These are phyloP conservation scores for Troglohyphantes excavatus DNA, from an alignment of 2,888 invertebrate species.

Conservation along the genomic window DNA sequence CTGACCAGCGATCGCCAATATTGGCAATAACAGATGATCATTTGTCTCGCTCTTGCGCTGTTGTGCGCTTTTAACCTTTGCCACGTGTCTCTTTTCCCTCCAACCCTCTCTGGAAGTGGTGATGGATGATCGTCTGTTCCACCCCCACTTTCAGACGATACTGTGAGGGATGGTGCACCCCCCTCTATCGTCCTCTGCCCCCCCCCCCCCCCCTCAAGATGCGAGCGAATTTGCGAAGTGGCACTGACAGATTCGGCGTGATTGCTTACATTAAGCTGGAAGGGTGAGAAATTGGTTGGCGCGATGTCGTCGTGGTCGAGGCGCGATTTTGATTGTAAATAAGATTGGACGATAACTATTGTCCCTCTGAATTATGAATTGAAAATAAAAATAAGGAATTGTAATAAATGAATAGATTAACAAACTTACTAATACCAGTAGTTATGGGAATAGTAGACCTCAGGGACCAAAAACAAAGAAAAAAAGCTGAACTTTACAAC, in stretches of 20 bases:
- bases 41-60: constrained; percentile 57
- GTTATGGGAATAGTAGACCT: too few relatives aligned
- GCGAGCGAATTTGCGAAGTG: constrained; percentile 61
- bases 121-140: constrained; percentile 55
- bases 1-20: too few relatives aligned
- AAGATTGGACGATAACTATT: too few relatives aligned
- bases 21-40: constrained; percentile 40
- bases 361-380: too few relatives aligned
- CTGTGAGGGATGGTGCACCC: not conserved
- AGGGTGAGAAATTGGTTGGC: not conserved
- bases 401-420: too few relatives aligned
- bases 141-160: not conserved
- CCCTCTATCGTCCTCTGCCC: not conserved
- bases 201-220: constrained; percentile 25
- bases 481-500: too few relatives aligned
- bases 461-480: too few relatives aligned
- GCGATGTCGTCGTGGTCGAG: not conserved
- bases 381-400: too few relatives aligned
- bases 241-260: constrained; percentile 64
- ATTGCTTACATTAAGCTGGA: constrained; percentile 16
- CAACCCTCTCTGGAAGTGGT: too few relatives aligned
- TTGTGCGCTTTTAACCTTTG: constrained; percentile 56
- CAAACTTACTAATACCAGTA: too few relatives aligned
- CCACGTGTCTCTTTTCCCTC: constrained; percentile 54
- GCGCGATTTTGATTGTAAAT: too few relatives aligned